These are phyloP conservation scores for Acropternis orthonyx DNA, from an alignment of 2,797 vertebrate species.

Conservation along the genomic window DNA sequence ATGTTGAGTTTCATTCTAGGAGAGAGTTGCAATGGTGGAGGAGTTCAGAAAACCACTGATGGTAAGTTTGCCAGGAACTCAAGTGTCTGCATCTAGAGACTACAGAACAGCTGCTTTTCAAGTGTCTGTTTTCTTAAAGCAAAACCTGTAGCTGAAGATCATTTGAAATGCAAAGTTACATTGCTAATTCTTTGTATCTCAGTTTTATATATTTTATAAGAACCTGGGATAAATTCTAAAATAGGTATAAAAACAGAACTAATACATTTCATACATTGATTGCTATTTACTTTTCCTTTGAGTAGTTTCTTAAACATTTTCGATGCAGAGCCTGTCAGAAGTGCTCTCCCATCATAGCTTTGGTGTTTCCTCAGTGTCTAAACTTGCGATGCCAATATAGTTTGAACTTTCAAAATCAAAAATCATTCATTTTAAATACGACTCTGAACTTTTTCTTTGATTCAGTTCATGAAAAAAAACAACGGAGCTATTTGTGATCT, in stretches of 20 bases:
- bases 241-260: slow-evolving; percentile 71
- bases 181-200: slow-evolving; percentile 80
- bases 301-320: slow-evolving; percentile 63
- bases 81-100: slow-evolving; percentile 72
- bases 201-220: slow-evolving; percentile 84
- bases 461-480: slow-evolving; percentile 22
- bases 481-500: slow-evolving; percentile 58
- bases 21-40: slow-evolving; percentile 65
- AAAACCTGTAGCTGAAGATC: slow-evolving; percentile 79
- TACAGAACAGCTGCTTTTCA: slow-evolving; percentile 75
- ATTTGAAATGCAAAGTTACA: slow-evolving; percentile 79
- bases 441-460: slow-evolving; percentile 49
- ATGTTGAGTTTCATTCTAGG: slow-evolving; percentile 65
- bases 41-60: slow-evolving; percentile 62
- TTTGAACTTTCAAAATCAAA: slow-evolving; percentile 55
- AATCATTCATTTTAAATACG: slow-evolving; percentile 32
- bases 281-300: slow-evolving; percentile 62
- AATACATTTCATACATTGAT: slow-evolving; percentile 66
- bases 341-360: slow-evolving; percentile 68
- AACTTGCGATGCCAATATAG: slow-evolving; percentile 73
- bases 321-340: slow-evolving; percentile 65
- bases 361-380: slow-evolving; percentile 73
- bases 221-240: slow-evolving; percentile 79
- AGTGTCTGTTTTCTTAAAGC: slow-evolving; percentile 78
- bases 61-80: slow-evolving; percentile 74